phyloP scores from a whole-genome alignment of 2,113 vertebrate species.

The Tinamus guttatus region DNA sequence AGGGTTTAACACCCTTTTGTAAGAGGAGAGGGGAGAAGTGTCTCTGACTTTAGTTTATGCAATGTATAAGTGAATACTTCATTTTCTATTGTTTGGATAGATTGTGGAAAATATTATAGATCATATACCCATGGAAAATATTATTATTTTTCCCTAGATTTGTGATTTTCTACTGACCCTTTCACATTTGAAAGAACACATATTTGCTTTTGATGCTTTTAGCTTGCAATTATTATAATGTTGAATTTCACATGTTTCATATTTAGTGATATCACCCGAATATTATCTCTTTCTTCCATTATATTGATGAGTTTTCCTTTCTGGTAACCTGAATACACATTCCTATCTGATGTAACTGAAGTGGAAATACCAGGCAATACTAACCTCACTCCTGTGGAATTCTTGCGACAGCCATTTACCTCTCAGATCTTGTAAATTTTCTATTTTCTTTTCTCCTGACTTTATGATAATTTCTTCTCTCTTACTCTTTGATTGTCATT shows the following conservation, averaged over 20 bases:
- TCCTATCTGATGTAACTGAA: neutral
- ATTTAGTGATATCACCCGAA: neutral
- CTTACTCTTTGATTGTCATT: neutral
- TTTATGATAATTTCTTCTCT: neutral
- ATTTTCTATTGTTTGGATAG: neutral
- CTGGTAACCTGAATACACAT: neutral
- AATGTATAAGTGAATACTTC: neutral
- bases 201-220: neutral
- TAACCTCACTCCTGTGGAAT: neutral
- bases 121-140: neutral
- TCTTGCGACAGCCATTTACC: neutral
- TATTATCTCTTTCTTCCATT: neutral
- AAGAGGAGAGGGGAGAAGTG: neutral
- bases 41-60: neutral
- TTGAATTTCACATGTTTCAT: neutral
- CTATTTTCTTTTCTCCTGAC: neutral
- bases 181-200: neutral
- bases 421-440: neutral
- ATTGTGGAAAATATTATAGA: neutral
- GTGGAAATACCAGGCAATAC: neutral
- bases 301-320: neutral
- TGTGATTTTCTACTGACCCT: neutral
- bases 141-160: neutral
- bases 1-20: neutral
- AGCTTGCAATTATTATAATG: neutral